Conservation (phyloP, 2,797 vertebrate species). For the Pseudochirops corinnae region DNA sequence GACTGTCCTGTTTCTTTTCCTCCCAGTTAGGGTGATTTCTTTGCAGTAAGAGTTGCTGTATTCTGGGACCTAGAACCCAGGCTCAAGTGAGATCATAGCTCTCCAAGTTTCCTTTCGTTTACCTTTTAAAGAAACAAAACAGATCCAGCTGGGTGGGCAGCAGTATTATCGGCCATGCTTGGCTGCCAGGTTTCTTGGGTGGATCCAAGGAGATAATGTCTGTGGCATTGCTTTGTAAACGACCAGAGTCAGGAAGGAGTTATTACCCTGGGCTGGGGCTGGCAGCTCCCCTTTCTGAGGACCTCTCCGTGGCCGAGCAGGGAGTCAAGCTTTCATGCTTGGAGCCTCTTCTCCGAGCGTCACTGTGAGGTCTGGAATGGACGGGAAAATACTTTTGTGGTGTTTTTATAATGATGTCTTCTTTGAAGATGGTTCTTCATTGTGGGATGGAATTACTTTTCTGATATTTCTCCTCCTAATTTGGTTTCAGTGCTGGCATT, state of each 20-base stretch:
- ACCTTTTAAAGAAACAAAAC: not conserved
- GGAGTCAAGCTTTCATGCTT: conserved; percentile 69
- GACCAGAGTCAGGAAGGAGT: not conserved
- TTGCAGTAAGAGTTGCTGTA: not conserved
- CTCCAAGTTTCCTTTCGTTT: not conserved
- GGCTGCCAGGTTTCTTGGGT: not conserved
- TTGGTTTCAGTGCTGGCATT: conserved; percentile 79
- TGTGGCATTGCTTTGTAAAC: conserved; percentile 6
- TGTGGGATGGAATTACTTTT: conserved; percentile 81
- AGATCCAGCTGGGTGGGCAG: not conserved
- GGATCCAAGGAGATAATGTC: not conserved
- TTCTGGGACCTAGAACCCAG: not conserved
- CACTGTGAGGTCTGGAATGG: conserved; percentile 84
- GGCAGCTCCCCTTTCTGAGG: conserved; percentile 64
- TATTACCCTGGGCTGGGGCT: conserved; percentile 49
- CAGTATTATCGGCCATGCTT: not conserved
- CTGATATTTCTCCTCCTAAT: conserved; percentile 81
- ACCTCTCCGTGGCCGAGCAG: conserved; percentile 74
- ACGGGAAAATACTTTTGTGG: conserved; percentile 81
- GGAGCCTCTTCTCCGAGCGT: conserved; percentile 83
- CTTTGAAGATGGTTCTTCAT: conserved; percentile 84
- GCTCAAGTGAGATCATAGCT: not conserved
- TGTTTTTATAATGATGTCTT: conserved; percentile 85
- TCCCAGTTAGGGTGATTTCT: not conserved
- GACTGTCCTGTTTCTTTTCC: not conserved